Conservation (phyloP, 2,113 vertebrate genomes). For the Plecturocebus donacophilus region DNA sequence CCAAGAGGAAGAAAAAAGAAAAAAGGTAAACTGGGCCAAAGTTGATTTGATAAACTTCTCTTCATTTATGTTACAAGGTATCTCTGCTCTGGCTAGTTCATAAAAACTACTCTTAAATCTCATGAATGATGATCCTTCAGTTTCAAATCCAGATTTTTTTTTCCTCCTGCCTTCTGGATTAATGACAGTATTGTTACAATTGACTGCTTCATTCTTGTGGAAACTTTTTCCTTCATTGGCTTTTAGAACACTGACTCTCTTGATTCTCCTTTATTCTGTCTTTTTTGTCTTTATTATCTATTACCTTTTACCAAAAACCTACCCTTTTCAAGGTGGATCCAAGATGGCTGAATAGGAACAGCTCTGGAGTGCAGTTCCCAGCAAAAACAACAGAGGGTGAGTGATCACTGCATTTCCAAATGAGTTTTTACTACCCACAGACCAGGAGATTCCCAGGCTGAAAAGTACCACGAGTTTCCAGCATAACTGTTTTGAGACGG, state of each 20-base stretch:
- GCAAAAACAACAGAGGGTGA: too few species aligned
- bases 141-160: constrained; percentile 17
- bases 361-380: too few species aligned
- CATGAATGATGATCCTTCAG: not conserved
- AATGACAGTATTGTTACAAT: not conserved
- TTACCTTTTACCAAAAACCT: constrained; percentile 1
- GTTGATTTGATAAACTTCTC: not conserved
- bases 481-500: too few species aligned
- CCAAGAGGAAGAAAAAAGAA: too few species aligned
- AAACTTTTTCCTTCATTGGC: not conserved
- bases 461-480: too few species aligned
- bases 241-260: not conserved
- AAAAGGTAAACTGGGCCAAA: not conserved
- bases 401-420: too few species aligned
- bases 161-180: not conserved
- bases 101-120: not conserved
- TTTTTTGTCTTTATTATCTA: not conserved
- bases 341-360: too few species aligned
- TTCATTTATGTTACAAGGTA: not conserved
- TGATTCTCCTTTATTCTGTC: not conserved
- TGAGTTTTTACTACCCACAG: too few species aligned
- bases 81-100: not conserved
- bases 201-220: not conserved
- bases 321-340: not conserved
- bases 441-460: too few species aligned